Conservation (phyloP, 2,888 invertebrate species). For the Apodemia zela region DNA sequence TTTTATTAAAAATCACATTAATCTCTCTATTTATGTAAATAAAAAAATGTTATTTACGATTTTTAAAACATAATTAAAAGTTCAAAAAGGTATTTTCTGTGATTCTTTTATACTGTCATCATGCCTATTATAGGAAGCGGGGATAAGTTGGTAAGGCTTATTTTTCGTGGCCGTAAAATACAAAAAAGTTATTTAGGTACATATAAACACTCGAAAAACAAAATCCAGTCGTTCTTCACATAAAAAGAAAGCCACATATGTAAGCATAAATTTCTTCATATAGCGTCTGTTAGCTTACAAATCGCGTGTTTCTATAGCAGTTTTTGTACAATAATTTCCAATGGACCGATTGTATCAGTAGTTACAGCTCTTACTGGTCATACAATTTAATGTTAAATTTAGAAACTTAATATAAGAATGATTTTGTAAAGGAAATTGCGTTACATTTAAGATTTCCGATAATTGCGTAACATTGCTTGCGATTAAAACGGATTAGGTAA, state of each 20-base stretch:
- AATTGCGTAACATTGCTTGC: background rate
- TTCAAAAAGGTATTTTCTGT: too few relatives aligned
- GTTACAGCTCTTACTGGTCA: conserved; percentile 1
- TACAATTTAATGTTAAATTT: background rate
- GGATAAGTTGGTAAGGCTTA: too few relatives aligned
- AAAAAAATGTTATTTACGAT: too few relatives aligned
- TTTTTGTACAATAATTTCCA: conserved; percentile 2
- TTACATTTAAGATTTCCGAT: conserved; percentile 12
- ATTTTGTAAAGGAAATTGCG: conserved; percentile 7
- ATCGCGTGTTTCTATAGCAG: conserved; percentile 3
- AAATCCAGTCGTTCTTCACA: background rate
- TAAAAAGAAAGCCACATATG: background rate
- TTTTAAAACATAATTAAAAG: too few relatives aligned
- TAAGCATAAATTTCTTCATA: background rate
- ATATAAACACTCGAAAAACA: too few relatives aligned
- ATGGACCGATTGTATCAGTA: background rate
- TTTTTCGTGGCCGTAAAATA: too few relatives aligned
- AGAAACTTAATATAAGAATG: background rate
- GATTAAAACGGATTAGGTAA: conserved; percentile 4
- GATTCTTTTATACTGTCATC: too few relatives aligned
- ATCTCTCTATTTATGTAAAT: too few relatives aligned
- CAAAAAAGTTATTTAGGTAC: too few relatives aligned
- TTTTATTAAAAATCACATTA: too few relatives aligned
- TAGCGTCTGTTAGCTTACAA: background rate
- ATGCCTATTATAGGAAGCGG: too few relatives aligned